A percentile compares a stretch with the other conserved stretches of the same genome.
These are phyloP conservation scores for Oplegnathus fasciatus DNA, from an alignment of 2,113 vertebrate species.

Conservation along the genomic window DNA sequence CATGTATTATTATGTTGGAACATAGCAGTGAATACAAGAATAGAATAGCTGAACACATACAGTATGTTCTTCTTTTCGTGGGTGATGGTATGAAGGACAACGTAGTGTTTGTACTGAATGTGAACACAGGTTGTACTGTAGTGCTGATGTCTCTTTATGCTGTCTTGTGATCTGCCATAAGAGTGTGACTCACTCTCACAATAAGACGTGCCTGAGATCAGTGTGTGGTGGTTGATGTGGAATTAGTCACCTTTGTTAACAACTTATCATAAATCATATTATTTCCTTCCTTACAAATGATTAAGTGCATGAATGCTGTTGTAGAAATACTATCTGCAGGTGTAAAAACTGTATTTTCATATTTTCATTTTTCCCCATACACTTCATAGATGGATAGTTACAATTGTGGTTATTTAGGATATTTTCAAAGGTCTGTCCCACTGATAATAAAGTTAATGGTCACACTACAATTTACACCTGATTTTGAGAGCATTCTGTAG, in stretches of 20 bases:
- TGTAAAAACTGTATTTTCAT: not conserved
- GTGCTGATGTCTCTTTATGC: not conserved
- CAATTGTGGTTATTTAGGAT: not conserved
- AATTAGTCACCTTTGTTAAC: not conserved
- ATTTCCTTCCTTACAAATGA: not conserved
- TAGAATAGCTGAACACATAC: not conserved
- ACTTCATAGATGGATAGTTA: not conserved
- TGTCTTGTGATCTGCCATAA: conserved; percentile 4
- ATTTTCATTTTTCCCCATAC: not conserved
- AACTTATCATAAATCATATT: not conserved
- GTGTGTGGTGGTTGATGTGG: not conserved
- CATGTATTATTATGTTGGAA: not conserved
- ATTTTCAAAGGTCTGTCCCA: not conserved
- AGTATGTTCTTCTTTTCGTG: not conserved
- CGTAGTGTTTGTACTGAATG: not conserved
- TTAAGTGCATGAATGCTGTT: not conserved
- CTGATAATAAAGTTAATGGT: not conserved
- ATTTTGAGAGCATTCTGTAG: not conserved
- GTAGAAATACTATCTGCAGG: not conserved
- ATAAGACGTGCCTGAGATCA: not conserved
- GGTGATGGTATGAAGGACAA: not conserved
- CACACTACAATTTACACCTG: not conserved
- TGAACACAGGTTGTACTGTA: not conserved
- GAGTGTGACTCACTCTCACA: conserved; percentile 18
- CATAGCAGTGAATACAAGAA: not conserved